These are phyloP conservation scores for Bungarus multicinctus DNA, from an alignment of 2,113 vertebrate species.

Conservation along the genomic window DNA sequence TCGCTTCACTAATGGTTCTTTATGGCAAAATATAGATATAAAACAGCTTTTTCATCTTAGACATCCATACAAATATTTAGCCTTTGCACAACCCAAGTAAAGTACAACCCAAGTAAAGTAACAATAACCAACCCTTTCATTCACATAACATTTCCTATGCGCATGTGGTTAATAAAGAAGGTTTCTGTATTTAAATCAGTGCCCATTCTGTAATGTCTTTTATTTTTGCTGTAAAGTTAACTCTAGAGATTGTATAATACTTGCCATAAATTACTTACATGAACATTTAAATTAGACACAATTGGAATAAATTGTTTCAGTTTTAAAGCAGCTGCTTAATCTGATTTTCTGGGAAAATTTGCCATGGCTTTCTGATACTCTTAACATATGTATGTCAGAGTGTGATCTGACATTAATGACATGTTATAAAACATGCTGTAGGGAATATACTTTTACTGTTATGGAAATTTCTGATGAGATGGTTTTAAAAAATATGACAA, in stretches of 20 bases:
- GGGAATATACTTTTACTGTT: neutral
- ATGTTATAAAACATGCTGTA: neutral
- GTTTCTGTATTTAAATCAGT: neutral
- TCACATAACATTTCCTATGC: neutral
- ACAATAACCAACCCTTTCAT: neutral
- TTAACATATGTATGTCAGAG: neutral
- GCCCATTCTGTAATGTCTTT: neutral
- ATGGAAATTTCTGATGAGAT: neutral
- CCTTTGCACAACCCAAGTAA: neutral
- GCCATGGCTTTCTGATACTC: neutral
- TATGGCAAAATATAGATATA: neutral
- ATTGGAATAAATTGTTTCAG: neutral
- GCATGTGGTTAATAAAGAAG: neutral
- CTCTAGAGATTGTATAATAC: neutral
- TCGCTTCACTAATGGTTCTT: neutral
- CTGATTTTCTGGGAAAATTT: neutral
- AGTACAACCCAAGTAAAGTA: neutral
- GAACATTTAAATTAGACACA: neutral
- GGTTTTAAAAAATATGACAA: neutral
- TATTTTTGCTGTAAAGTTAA: neutral
- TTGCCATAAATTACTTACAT: neutral
- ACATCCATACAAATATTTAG: neutral
- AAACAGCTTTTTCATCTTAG: neutral
- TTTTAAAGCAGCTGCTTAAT: neutral
- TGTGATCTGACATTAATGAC: neutral